These are phyloP conservation scores for Diachasma alloeum DNA, from an alignment of 1,140 invertebrate species.

Conservation along the genomic window DNA sequence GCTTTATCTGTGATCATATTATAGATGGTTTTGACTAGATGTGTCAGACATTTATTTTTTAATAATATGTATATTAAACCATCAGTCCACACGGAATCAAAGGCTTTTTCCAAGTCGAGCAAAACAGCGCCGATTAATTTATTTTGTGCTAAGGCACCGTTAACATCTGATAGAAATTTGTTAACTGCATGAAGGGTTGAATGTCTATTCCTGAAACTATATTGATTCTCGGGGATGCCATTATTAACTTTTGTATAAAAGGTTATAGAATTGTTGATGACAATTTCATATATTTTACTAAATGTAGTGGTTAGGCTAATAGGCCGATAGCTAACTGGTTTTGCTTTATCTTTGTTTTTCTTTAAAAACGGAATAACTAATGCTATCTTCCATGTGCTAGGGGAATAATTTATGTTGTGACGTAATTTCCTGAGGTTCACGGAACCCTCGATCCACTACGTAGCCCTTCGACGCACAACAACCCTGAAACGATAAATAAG, in stretches of 20 bases:
- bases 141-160: slow-evolving; percentile 23
- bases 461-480: no score
- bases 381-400: slow-evolving; percentile 31
- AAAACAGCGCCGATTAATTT: slow-evolving; percentile 18
- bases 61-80: slow-evolving; percentile 37
- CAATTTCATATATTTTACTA: slow-evolving; percentile 42
- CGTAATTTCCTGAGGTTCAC: no score
- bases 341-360: slow-evolving; percentile 26
- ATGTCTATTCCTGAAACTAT: slow-evolving; percentile 15
- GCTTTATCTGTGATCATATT: slow-evolving; percentile 10
- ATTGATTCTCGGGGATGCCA: slow-evolving; percentile 22
- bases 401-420: slow-evolving; percentile 32
- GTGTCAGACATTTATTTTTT: slow-evolving; percentile 20
- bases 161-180: no score
- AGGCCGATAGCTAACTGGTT: slow-evolving; percentile 32
- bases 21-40: slow-evolving; percentile 5
- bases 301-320: slow-evolving; percentile 35
- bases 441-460: no score
- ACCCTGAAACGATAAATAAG: no score
- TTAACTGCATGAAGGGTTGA: slow-evolving; percentile 18
- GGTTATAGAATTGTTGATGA: slow-evolving; percentile 18
- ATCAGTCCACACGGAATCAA: slow-evolving; percentile 31
- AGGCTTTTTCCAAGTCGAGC: slow-evolving; percentile 27
- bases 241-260: background rate
- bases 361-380: slow-evolving; percentile 36